These are phyloP conservation scores for Sminthopsis crassicaudata DNA, from an alignment of 2,113 vertebrate species.

Conservation along the genomic window DNA sequence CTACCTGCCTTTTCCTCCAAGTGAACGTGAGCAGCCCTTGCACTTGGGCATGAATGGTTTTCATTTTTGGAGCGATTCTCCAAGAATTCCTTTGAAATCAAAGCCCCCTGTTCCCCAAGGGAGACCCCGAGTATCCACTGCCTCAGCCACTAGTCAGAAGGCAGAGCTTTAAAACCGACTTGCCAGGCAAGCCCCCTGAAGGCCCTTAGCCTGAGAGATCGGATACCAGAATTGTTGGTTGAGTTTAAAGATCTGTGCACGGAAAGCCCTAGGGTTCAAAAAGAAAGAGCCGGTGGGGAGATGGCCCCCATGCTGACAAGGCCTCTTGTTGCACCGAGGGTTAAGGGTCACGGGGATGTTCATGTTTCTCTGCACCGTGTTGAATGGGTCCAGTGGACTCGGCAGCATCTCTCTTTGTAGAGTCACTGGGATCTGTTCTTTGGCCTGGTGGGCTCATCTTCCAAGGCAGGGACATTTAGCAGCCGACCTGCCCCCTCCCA, in stretches of 20 bases:
- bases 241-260: neutral
- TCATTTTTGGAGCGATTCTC: conserved; percentile 45
- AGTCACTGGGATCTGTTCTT: conserved; percentile 23
- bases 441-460: neutral
- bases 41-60: neutral
- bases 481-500: neutral
- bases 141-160: neutral
- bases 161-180: conserved; percentile 5
- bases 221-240: neutral
- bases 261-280: neutral
- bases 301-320: neutral
- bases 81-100: conserved; percentile 54
- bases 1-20: neutral
- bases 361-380: neutral
- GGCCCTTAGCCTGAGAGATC: accelerated
- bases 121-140: conserved; percentile 18
- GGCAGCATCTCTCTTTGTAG: conserved; percentile 7
- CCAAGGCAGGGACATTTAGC: neutral
- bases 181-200: neutral
- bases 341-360: neutral
- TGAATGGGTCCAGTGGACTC: neutral
- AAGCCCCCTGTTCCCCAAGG: neutral
- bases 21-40: conserved; percentile 10
- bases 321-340: neutral
- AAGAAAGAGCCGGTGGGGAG: neutral